These are phyloP conservation scores for Cotesia vestalis DNA, from an alignment of 1,140 invertebrate genomes.

Conservation along the genomic window DNA sequence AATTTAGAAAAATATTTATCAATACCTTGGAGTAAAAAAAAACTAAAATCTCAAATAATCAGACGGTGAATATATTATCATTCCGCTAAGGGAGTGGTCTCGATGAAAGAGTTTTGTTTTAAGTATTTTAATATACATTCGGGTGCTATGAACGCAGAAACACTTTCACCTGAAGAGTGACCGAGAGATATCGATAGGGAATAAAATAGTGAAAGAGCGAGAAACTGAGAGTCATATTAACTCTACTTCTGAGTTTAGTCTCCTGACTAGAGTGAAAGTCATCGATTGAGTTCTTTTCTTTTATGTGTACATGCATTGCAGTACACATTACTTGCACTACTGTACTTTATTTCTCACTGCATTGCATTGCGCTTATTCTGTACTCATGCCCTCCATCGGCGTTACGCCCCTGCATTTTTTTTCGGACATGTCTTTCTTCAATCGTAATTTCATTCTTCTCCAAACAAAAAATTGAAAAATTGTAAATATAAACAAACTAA, in stretches of 20 bases:
- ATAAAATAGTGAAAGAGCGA: not conserved
- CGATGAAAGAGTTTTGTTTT: constrained; percentile 24
- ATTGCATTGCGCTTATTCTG: not conserved
- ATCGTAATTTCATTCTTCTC: no score
- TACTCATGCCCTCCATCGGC: not conserved
- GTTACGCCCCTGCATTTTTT: constrained; percentile 10
- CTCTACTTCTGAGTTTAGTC: not conserved
- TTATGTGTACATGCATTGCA: no score
- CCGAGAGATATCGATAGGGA: not conserved
- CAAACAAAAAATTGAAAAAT: no score
- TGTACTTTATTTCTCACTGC: not conserved
- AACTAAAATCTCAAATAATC: not conserved
- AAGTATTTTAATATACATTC: constrained; percentile 20
- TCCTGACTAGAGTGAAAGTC: constrained; percentile 15
- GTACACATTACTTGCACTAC: not conserved
- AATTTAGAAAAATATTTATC: constrained; percentile 5
- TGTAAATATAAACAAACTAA: no score
- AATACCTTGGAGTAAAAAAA: not conserved
- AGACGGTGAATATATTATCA: constrained; percentile 21
- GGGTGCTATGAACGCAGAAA: constrained; percentile 34
- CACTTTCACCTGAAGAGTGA: constrained; percentile 40
- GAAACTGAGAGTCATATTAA: not conserved
- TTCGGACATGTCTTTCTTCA: not conserved
- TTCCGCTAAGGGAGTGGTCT: constrained; percentile 28
- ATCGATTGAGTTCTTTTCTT: constrained; percentile 4